phyloP scores from a whole-genome alignment of 2,113 vertebrate genomes.

The Cisticola juncidis region DNA sequence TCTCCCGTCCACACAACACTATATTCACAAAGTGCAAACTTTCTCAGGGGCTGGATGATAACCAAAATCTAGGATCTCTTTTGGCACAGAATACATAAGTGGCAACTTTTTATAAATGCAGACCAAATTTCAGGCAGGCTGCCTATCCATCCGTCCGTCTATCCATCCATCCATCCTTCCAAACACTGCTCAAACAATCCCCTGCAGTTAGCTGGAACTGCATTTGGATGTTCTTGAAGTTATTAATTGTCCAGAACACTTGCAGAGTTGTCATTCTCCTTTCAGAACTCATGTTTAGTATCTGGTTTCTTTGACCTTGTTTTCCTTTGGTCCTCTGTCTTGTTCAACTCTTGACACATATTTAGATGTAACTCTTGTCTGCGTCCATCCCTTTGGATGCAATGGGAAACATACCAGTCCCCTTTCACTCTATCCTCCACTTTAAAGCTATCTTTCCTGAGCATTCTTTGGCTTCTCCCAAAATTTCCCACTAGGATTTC shows the following conservation, averaged over 20 bases:
- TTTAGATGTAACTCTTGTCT: background rate
- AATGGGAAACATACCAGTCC: fast-evolving
- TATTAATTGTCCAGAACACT: background rate
- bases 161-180: background rate
- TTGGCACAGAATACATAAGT: background rate
- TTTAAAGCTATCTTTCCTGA: background rate
- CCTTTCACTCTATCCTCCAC: background rate
- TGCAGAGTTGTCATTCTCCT: background rate
- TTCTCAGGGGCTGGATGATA: background rate
- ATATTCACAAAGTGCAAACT: background rate
- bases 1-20: background rate
- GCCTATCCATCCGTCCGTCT: background rate
- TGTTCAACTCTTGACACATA: background rate
- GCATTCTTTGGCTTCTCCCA: background rate
- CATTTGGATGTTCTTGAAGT: background rate
- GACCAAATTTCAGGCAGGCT: background rate
- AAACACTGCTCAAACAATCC: background rate
- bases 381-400: background rate
- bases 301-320: background rate
- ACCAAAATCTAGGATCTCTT: background rate
- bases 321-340: background rate
- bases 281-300: background rate
- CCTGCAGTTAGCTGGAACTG: background rate
- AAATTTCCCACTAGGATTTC: background rate
- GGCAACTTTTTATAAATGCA: background rate